phyloP scores from a whole-genome alignment of 2,797 vertebrate species.

The Ctenochaetus hawaiiensis region DNA sequence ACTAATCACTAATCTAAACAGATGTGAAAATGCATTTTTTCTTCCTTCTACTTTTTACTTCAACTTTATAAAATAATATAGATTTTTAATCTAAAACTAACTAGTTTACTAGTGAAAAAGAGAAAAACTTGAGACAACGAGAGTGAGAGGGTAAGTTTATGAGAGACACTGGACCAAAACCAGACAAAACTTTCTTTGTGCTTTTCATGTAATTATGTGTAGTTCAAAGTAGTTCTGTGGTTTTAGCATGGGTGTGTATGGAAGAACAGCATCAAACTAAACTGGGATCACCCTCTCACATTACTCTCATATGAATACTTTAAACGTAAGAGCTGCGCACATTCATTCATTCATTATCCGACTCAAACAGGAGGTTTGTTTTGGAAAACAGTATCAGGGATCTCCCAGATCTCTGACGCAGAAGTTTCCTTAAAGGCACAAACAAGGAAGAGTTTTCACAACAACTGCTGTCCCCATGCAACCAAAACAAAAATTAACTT shows the following conservation, averaged over 20 bases:
- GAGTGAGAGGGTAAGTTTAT: neutral
- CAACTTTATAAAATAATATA: neutral
- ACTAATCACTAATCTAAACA: neutral
- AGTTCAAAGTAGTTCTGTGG: too few species aligned
- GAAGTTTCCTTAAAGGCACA: neutral
- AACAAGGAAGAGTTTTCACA: slow-evolving; percentile 9
- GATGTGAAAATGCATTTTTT: neutral
- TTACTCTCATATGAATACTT: neutral
- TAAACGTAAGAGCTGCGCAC: neutral
- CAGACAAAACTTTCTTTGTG: neutral
- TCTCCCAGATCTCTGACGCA: neutral
- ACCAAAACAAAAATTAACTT: neutral
- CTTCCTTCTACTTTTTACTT: too few species aligned
- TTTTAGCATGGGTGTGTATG: slow-evolving; percentile 1
- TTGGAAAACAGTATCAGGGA: neutral
- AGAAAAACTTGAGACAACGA: neutral
- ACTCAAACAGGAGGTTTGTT: neutral
- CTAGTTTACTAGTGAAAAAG: neutral
- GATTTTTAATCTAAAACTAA: neutral
- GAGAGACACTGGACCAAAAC: neutral
- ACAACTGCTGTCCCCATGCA: neutral
- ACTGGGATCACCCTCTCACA: slow-evolving; percentile 5
- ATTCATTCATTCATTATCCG: neutral
- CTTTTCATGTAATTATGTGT: neutral
- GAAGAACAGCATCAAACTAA: slow-evolving; percentile 4